Evolutionary conservation across 2,888 invertebrate species (phyloP), one percentile per base, ranked within the genome.

Genomic region (Gnatocerus cornutus): DNA sequence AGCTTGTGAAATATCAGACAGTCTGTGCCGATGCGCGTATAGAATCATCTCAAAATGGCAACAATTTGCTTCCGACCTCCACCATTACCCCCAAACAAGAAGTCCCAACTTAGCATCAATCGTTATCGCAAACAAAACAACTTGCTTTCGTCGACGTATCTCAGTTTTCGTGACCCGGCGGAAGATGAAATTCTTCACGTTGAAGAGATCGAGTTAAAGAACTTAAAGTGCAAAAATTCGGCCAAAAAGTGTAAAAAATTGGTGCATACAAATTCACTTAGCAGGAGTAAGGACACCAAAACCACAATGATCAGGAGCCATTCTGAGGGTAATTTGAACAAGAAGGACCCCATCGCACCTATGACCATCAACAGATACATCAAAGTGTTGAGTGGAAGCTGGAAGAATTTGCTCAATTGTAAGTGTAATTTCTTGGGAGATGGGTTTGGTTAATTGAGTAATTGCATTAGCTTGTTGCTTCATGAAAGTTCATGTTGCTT

Each of bases 321-420:
- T 72, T 93, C 92, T 21, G 93, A 93, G 79, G 91, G 92, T 6
- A 92, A 92, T 82, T 86, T 93, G 79, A 80, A 82, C 74, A 81
- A 81, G 76, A 79, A 76, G 71, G 79, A 78, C 16, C 61, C 68
- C 27, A 73, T 74, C 41, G 73, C 84, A 10, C 84, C 86, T 37
- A 87, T 87, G 67, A 83, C 83, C 73, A 83, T 85, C 80, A 90
- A 91, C 84, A 91, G 91, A 83, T 93, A 92, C 83, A 90, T 92
- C 74, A 90, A 90, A 77, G 92, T 90, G 71, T 89, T 93, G 78
- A 92, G 92, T 81, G 92, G 92, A 75, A 92, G 92, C 86, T 93
- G 93, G 93, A 92, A 90, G 86, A 93, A 93, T 86, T 89, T 93
- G 74, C 87, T 92, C 81, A 89, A 91, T 88, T 88, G 93, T 93